Evolutionary conservation across 2,113 vertebrate species (phyloP).

Genomic region (Marmota flaviventris): DNA sequence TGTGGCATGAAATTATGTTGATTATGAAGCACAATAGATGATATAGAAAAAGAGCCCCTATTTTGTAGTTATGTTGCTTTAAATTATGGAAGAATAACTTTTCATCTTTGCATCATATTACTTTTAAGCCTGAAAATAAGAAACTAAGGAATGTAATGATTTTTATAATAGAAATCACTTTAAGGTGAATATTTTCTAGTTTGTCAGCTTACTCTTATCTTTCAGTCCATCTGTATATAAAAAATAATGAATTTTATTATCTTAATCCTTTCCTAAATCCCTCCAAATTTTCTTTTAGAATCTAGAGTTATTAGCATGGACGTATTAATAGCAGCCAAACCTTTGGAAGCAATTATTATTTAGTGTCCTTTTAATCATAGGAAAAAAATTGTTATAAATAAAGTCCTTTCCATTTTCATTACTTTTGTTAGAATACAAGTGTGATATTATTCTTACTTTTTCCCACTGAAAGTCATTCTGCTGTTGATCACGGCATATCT

Average conservation of each 20-base stretch:
- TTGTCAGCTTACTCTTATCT: too few species aligned
- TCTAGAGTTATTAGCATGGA: conserved; percentile 56
- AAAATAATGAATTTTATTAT: conserved; percentile 73
- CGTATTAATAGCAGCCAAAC: conserved; percentile 30
- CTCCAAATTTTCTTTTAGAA: conserved; percentile 60
- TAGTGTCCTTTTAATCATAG: conserved; percentile 55
- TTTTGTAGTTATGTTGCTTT: too few species aligned
- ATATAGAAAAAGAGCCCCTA: conserved; percentile 41
- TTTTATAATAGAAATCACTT: too few species aligned
- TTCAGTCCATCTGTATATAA: too few species aligned
- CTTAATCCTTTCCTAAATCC: conserved; percentile 68
- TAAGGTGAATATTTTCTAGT: too few species aligned
- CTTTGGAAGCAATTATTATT: conserved; percentile 69
- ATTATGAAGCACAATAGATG: conserved; percentile 65
- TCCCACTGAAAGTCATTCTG: too few species aligned
- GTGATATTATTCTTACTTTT: too few species aligned
- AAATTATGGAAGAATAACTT: too few species aligned
- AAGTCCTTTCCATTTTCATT: neutral
- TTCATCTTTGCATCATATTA: too few species aligned
- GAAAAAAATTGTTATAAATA: conserved; percentile 4
- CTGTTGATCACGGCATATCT: neutral
- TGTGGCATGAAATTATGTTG: neutral
- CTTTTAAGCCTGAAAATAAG: too few species aligned
- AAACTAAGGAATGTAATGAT: too few species aligned
- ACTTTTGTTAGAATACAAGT: too few species aligned